Evolutionary conservation across 2,797 vertebrate species (phyloP), one percentile per base, ranked within the genome.

Genomic region (Catharus ustulatus): DNA sequence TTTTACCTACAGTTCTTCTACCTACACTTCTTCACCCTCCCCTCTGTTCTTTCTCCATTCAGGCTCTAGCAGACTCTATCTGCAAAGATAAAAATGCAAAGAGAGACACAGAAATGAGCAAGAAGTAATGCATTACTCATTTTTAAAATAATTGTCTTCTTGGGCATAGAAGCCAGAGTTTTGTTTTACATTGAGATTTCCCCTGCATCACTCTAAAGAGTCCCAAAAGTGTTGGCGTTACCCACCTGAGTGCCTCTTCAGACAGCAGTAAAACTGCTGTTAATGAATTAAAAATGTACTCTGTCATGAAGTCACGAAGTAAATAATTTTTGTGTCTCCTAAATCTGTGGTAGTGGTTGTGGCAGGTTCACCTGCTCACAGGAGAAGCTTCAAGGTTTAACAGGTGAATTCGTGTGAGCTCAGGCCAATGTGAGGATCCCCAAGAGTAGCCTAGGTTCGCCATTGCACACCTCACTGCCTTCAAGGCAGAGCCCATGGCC

Each of bases 401-500:
- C 11, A 77, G 13, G 59, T 54, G 51, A 68, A 34, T 42, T 0
- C 20, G 10, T 16, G 26, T 9, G 42, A 85, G n/a, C 38, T 19
- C 32, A 54, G 42, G 78, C 71, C 59, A 79, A 77, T 0, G 0
- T 7, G 26, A 90, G 16, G 27, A 77, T 26, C 57, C 54, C 34
- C 30, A 19, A 22, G 27, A 45, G 34, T 22, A 67, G 15, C 40
- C 30, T 1, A 18, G 24, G 0, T 40, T 59, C 0, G 0, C 14
- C 19, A 59, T 32, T 38, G 26, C 67, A 49, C 27, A n/a, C 19
- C 42, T 88, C 0, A 0, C 36, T 84, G 58, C 58, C 51, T 51
- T 7, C 2, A 43, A 42, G 26, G 46, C 55, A 76, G 27, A 54
- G 36, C 20, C 1, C 1, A 4, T 0, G 2, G 26, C 61, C n/a